Conservation (phyloP, 1,140 invertebrate species). For the Cotesia typhae region DNA sequence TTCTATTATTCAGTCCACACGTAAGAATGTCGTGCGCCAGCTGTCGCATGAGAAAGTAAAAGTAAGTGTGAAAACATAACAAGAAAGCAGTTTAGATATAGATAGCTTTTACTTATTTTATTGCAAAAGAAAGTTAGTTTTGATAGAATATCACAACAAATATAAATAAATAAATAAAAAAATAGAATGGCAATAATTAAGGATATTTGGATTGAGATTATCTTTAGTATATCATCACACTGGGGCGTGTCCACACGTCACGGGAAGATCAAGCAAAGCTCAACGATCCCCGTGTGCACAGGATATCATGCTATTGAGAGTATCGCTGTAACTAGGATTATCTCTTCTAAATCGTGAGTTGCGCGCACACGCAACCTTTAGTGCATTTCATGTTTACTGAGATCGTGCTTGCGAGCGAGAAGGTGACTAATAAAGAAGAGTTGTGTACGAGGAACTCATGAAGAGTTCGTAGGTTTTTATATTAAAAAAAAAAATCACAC, state of each 20-base stretch:
- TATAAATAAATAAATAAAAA: background rate
- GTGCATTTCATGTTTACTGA: slow-evolving; percentile 20
- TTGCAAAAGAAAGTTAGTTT: too few relatives aligned
- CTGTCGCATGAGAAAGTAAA: background rate
- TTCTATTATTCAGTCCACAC: slow-evolving; percentile 18
- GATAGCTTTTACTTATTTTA: too few relatives aligned
- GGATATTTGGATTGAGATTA: slow-evolving; percentile 12
- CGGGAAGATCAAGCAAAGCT: slow-evolving; percentile 58
- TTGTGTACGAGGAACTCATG: slow-evolving; percentile 32
- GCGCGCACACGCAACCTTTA: slow-evolving; percentile 24
- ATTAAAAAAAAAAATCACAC: slow-evolving; percentile 8
- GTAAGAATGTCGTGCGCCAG: slow-evolving; percentile 11
- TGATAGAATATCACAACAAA: too few relatives aligned
- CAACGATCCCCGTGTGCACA: slow-evolving; percentile 51
- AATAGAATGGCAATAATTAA: background rate
- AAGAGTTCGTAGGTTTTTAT: slow-evolving; percentile 8
- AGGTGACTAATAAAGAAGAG: slow-evolving; percentile 34
- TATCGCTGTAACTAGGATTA: slow-evolving; percentile 54
- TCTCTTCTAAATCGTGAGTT: slow-evolving; percentile 48
- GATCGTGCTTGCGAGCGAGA: slow-evolving; percentile 25
- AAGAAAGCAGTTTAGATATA: background rate
- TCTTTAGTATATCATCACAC: background rate
- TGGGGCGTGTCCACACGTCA: slow-evolving; percentile 51
- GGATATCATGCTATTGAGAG: slow-evolving; percentile 51
- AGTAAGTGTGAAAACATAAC: background rate